Conservation (phyloP, 2,888 invertebrate species). For the Quadriops clusia region DNA sequence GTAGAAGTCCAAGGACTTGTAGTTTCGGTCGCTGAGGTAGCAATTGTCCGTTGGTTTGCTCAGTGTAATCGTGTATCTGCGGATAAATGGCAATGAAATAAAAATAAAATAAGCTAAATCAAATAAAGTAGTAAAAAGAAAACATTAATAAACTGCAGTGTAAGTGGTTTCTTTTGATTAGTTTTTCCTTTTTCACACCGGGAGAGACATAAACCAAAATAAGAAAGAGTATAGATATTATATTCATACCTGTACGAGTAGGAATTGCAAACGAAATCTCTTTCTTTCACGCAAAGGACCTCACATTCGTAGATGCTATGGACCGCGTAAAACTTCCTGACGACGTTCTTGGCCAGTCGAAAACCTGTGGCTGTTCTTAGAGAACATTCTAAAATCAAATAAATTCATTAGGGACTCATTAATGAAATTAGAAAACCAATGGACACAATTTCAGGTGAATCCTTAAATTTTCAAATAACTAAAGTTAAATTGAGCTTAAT, state of each 20-base stretch:
- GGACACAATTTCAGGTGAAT: no score
- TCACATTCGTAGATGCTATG: conserved; percentile 67
- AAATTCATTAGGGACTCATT: no score
- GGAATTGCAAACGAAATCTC: conserved; percentile 60
- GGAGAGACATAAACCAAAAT: no score
- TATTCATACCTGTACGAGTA: conserved; percentile 57
- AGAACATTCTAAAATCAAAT: conserved; percentile 54
- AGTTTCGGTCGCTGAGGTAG: conserved; percentile 59
- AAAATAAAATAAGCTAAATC: neutral
- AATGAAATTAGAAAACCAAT: no score
- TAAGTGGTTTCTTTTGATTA: no score
- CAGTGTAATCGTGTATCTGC: conserved; percentile 39
- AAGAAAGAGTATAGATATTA: conserved; percentile 5
- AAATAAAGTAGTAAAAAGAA: no score
- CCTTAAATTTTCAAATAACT: no score
- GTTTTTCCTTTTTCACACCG: no score
- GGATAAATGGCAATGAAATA: no score
- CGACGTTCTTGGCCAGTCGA: conserved; percentile 54
- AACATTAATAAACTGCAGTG: no score
- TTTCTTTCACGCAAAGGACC: conserved; percentile 57
- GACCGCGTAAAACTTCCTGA: conserved; percentile 52
- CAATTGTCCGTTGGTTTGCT: conserved; percentile 60
- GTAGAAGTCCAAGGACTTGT: conserved; percentile 58
- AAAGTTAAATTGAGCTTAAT: no score
- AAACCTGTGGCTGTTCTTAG: conserved; percentile 64